Evolutionary conservation across 2,797 vertebrate species (phyloP), one percentile per base, ranked within the genome.

Genomic region (Phoeniculus purpureus): DNA sequence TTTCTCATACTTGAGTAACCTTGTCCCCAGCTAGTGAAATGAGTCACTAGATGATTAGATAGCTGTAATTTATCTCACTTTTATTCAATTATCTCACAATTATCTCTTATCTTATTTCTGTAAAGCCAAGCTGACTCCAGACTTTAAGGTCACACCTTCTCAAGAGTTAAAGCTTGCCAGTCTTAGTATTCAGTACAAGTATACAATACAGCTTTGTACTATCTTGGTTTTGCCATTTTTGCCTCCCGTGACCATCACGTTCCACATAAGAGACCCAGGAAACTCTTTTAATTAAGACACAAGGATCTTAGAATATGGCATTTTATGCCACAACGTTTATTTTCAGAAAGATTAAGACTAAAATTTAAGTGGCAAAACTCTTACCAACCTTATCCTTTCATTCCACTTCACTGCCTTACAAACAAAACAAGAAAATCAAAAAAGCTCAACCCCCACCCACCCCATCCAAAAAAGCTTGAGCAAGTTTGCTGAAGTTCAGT

Each of bases 41-140:
- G 84, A 93, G 48, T 93, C 91, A 92, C 48, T 75, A 61, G 59
- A 73, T 67, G 74, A 82, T 4, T 74, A 81, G 73, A 91, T 80
- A 92, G 82, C 61, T 75, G 50, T 56, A 89, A 94, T 71, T 74
- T 76, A 64, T 43, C 48, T 16, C 55, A 60, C 37, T 91, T 71
- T 58, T 27, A 81, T 78, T 66, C 13, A 87, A 15, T 40, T 50
- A 93, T 94, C 93, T 90, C 86, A 82, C 84, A 95, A 87, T 37
- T n/a, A n/a, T n/a, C n/a, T n/a, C n/a, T n/a, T n/a, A n/a, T 58
- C 61, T 68, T 89, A 37, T 52, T 73, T 90, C 77, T 81, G 55
- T 50, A 81, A 92, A 87, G 48, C 40, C 81, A 90, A 67, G 54
- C 26, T 92, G 81, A 94, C 59, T 90, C 45, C 55, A 85, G 47